phyloP scores from a whole-genome alignment of 2,113 vertebrate genomes.

The Phrynosoma blainvillii region DNA sequence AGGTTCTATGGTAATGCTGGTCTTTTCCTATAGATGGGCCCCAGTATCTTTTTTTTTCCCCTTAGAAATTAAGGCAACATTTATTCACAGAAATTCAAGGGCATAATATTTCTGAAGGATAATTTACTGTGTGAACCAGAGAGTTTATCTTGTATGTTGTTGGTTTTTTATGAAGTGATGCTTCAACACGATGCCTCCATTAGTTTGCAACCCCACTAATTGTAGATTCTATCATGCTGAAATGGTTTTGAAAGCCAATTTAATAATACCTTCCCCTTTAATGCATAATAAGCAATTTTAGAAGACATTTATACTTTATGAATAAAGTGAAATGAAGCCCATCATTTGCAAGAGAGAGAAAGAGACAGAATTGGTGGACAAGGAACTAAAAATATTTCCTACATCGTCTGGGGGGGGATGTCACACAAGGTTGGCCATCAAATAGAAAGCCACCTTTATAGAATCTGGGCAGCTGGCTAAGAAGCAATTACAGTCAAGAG shows the following conservation, averaged over 20 bases:
- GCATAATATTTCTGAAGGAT: conserved; percentile 12
- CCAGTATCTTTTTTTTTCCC: background rate
- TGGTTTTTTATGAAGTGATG: conserved; percentile 30
- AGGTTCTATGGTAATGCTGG: background rate
- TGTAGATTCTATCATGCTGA: conserved; percentile 33
- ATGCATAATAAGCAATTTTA: conserved; percentile 44
- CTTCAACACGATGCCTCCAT: conserved; percentile 37
- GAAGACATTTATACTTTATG: conserved; percentile 33
- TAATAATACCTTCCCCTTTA: conserved; percentile 47
- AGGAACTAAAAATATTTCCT: conserved; percentile 29
- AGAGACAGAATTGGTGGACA: background rate
- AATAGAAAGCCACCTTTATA: conserved; percentile 31
- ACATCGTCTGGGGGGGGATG: background rate
- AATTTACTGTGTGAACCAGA: background rate
- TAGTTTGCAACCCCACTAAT: conserved; percentile 50
- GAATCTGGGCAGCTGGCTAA: conserved; percentile 39
- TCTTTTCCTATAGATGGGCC: background rate
- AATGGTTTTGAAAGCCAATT: conserved; percentile 45
- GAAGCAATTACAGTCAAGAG: conserved; percentile 50
- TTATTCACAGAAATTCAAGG: conserved; percentile 21
- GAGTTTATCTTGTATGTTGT: background rate
- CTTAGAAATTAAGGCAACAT: background rate
- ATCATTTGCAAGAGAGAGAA: conserved; percentile 6
- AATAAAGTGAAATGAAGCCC: conserved; percentile 38
- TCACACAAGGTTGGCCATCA: conserved; percentile 24